Evolutionary conservation across 2,113 vertebrate genomes (phyloP).

Genomic region (Ctenomys sociabilis): DNA sequence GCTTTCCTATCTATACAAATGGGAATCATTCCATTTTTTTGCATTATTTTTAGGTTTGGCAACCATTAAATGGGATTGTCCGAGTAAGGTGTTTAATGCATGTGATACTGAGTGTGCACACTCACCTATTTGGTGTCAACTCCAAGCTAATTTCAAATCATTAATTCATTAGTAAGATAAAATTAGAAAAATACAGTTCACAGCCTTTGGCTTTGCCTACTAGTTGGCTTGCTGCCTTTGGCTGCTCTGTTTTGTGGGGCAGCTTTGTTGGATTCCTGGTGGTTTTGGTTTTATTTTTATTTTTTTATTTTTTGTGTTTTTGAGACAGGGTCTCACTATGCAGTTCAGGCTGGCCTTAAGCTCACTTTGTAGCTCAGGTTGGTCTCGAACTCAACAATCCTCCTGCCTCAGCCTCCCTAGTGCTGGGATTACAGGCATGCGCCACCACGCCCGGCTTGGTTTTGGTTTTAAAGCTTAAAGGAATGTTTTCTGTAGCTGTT

Average conservation of each 20-base stretch:
- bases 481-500: background rate
- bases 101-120: background rate
- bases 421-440: no score
- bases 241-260: background rate
- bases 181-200: background rate
- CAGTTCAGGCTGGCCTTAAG: no score
- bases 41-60: slow-evolving; percentile 4
- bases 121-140: background rate
- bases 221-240: background rate
- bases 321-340: no score
- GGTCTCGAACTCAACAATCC: no score
- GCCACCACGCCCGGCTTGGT: no score
- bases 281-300: no score
- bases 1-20: slow-evolving; percentile 28
- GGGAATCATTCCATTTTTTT: background rate
- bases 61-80: slow-evolving; percentile 8
- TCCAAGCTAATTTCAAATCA: background rate
- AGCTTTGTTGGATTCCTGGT: background rate
- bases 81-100: slow-evolving; percentile 14
- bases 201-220: background rate
- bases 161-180: background rate
- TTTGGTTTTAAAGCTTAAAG: background rate
- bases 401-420: no score
- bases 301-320: no score
- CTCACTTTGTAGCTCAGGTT: no score